Evolutionary conservation across 2,797 vertebrate species (phyloP).

Genomic region (Notolabrus celidotus): DNA sequence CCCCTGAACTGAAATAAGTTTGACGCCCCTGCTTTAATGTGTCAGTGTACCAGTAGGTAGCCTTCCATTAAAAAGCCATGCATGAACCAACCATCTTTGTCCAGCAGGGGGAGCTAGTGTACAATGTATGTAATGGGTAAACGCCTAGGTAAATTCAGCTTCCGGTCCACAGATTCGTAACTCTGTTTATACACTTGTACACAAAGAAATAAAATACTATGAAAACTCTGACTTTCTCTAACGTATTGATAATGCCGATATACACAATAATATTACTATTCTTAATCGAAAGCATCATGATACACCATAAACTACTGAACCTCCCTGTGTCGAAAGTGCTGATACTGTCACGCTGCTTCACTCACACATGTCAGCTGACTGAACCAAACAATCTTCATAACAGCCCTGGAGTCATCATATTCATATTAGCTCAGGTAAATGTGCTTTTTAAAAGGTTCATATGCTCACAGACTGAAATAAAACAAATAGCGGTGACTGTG

Average conservation of each 20-base stretch:
- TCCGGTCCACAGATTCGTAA: conserved; percentile 22
- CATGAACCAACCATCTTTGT: accelerated
- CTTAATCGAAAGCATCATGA: neutral
- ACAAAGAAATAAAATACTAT: neutral
- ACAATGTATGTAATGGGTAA: neutral
- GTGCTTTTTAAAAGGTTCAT: neutral
- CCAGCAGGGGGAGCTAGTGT: conserved; percentile 44
- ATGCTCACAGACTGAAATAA: neutral
- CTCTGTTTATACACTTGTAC: neutral
- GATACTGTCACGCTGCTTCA: neutral
- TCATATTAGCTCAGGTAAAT: conserved; percentile 57
- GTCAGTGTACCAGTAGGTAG: too few relatives aligned
- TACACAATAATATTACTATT: too few relatives aligned
- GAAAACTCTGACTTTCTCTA: accelerated
- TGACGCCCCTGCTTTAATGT: too few relatives aligned
- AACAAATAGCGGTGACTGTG: accelerated
- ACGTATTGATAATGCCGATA: too few relatives aligned
- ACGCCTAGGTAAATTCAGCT: neutral
- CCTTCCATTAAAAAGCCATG: too few relatives aligned
- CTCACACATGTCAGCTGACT: conserved; percentile 65
- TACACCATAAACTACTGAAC: accelerated
- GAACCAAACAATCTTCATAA: conserved; percentile 13
- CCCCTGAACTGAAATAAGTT: too few relatives aligned
- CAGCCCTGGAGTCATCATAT: too few relatives aligned
- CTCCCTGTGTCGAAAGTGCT: conserved; percentile 59